Conservation (phyloP, 1,140 invertebrate species). For the Drosophila miranda region DNA sequence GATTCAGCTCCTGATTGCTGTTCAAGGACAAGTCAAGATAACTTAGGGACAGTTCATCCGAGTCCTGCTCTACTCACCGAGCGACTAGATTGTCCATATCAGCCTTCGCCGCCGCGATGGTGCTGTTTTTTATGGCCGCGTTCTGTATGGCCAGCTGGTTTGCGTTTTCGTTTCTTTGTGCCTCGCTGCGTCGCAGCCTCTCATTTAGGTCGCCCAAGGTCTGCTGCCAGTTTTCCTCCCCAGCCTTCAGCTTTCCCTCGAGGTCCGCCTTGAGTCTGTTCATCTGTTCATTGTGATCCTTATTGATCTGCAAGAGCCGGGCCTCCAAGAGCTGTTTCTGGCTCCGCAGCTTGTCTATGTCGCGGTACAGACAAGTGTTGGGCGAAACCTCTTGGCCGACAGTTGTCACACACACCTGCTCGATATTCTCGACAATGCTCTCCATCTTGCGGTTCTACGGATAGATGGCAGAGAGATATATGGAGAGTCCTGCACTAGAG, state of each 20-base stretch:
- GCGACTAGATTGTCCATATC: slow-evolving; percentile 8
- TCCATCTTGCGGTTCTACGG: not conserved
- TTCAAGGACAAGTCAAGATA: too few relatives aligned
- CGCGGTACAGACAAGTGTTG: slow-evolving; percentile 2
- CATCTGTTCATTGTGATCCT: not conserved
- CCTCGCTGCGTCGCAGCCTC: not conserved
- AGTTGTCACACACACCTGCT: not conserved
- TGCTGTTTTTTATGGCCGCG: not conserved
- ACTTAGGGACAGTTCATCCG: not conserved
- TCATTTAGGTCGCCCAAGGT: not conserved
- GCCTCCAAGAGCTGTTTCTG: slow-evolving; percentile 6
- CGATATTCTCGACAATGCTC: not conserved
- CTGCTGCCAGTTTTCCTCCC: slow-evolving; percentile 1
- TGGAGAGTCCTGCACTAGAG: too few relatives aligned
- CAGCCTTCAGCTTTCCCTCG: not conserved
- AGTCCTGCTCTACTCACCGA: slow-evolving; percentile 20
- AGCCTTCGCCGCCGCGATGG: not conserved
- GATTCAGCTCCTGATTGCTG: slow-evolving; percentile 18
- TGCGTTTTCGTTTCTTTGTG: not conserved
- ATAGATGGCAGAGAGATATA: too few relatives aligned
- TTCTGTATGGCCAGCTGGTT: slow-evolving; percentile 13
- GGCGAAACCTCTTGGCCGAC: not conserved
- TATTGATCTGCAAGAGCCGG: not conserved
- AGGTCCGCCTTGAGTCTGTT: not conserved
- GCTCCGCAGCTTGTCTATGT: not conserved